phyloP scores from a whole-genome alignment of 2,113 vertebrate genomes.

The Macaca nemestrina region DNA sequence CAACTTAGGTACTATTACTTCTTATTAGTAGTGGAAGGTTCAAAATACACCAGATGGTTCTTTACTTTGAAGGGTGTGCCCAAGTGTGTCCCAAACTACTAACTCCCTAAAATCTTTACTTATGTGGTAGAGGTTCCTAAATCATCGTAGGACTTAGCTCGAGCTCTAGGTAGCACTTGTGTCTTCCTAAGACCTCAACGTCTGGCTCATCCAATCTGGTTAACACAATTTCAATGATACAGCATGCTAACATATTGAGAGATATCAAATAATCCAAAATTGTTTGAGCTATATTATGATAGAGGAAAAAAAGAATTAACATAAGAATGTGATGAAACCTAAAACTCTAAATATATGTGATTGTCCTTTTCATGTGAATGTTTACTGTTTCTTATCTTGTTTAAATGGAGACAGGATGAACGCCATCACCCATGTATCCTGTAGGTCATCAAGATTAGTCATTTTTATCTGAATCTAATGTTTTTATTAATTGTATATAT shows the following conservation, averaged over 20 bases:
- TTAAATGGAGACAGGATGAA: background rate
- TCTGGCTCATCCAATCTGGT: background rate
- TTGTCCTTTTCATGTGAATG: background rate
- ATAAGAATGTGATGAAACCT: background rate
- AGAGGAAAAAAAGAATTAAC: background rate
- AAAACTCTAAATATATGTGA: background rate
- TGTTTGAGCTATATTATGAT: background rate
- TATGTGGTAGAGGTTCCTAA: too few relatives aligned
- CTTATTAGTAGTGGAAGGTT: background rate
- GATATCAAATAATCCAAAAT: background rate
- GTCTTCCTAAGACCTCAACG: background rate
- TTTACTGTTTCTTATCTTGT: background rate
- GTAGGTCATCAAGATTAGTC: background rate
- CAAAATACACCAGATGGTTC: background rate
- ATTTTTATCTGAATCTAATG: background rate
- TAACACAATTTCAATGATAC: background rate
- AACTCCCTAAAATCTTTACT: background rate
- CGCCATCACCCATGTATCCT: rapidly evolving
- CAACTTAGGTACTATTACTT: background rate
- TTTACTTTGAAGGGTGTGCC: background rate
- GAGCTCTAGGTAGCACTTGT: background rate
- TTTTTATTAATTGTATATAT: background rate
- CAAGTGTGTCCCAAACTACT: too few relatives aligned
- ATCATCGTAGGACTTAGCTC: background rate
- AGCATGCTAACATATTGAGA: background rate